Evolutionary conservation across 2,888 invertebrate genomes (phyloP), one percentile per base, ranked within the genome.

Genomic region (Dione juno): DNA sequence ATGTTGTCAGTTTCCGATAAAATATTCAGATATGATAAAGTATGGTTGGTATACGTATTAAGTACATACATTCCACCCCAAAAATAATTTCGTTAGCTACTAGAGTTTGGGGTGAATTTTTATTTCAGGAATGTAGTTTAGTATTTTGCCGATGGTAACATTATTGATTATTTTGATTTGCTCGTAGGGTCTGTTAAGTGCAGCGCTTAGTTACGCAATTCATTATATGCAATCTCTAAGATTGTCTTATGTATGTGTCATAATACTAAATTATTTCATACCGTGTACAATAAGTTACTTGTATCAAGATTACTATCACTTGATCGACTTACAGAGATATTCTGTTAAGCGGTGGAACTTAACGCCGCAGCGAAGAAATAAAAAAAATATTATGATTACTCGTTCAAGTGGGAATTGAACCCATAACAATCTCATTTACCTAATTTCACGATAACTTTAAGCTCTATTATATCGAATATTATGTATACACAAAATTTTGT

Each of bases 21-120:
- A 67, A 68, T 71, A 71, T 71, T 65, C 67, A 58, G 58, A 59
- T 67, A 71, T 65, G 71, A 48, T 71, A 71, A 71, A 45, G 28
- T 61, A 61, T 61, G n/a, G 43, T 59, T 61, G n/a, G 43, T 59
- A 59, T 59, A 28, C 43, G 59, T 45, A 63, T 43, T 37, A 43
- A 63, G 67, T 67, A 50, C 63, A 54, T 63, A 28, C 28, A 28
- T 28, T 28, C 57, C 67, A 70, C 67, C 63, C 45, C 63, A 28
- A 67, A n/a, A 54, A 70, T 70, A 70, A 67, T 70, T 70, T 64
- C 63, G 70, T 70, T 67, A 67, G 63, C 57, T 16, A 19, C 41
- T 61, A 57, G 41, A 61, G 59, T 35, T 41, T 41, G 61, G 11
- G 57, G 16, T 37, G n/a, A 16, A 40, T 57, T 54, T 53, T 54